Evolutionary conservation across 2,888 invertebrate species (phyloP), one percentile per base, ranked within the genome.

Genomic region (Dione juno): DNA sequence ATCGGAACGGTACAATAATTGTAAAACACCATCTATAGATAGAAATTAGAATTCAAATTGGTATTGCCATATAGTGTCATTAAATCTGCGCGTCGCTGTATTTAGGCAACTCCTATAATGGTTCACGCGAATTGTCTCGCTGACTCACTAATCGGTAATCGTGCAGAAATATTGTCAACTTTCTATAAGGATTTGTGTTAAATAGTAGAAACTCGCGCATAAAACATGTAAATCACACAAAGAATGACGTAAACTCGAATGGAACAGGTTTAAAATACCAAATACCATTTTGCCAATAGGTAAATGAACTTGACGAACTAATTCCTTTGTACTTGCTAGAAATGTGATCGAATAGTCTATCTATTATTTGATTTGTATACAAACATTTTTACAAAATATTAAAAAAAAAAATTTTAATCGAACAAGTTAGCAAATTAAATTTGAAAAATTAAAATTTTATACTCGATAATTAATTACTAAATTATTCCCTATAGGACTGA

Each of bases 41-140:
- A 74, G 70, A 76, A 76, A 76, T 77, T 74, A 67, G 74, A 69
- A 76, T 75, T 75, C 72, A 77, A 77, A 77, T 76, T 72, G 75
- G 68, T 65, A 70, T 74, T 76, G 75, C 74, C 76, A 76, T 76
- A 75, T 75, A 67, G 69, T 71, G 43, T 13, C 52, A 74, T 67
- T 71, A 71, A 68, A 71, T 65, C 58, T 35, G 59, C 35, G 35
- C 57, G 71, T 74, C 61, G 67, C 75, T 72, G 70, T 71, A 73
- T 75, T 75, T 74, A 74, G 77, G 64, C 70, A 75, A 68, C 70
- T 74, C 71, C 75, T 74, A 73, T 74, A 71, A 73, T 74, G 72
- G 71, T 66, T 41, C 53, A 70, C 53, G 72, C 66, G 66, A 75
- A 76, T 70, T 69, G 64, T 64, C 69, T 69, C 64, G 71, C 71